Conservation (phyloP, 2,888 invertebrate species). For the Meliscaeva auricollis region DNA sequence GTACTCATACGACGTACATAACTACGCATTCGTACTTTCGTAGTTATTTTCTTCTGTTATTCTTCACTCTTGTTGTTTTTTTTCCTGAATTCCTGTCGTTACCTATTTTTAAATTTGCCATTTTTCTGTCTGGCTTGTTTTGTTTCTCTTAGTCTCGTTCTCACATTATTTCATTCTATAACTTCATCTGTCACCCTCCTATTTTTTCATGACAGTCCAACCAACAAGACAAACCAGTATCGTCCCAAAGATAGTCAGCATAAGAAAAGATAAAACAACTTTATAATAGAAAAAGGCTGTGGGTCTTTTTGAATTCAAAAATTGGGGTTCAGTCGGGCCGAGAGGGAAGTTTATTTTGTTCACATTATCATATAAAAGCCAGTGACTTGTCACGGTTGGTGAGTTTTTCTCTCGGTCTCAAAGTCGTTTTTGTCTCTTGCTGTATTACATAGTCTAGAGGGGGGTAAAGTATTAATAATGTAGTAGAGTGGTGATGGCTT, state of each 20-base stretch:
- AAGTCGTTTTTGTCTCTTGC: slow-evolving; percentile 42
- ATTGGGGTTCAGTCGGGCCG: neutral
- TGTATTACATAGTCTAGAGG: neutral
- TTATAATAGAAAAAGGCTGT: slow-evolving; percentile 21
- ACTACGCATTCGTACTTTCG: neutral
- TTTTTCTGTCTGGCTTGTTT: slow-evolving; percentile 16
- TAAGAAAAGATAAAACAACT: slow-evolving; percentile 21
- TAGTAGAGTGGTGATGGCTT: slow-evolving; percentile 12
- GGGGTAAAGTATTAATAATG: neutral
- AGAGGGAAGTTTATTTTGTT: slow-evolving; percentile 25
- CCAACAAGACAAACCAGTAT: too few relatives aligned
- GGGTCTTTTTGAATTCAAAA: slow-evolving; percentile 16
- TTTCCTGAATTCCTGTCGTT: neutral
- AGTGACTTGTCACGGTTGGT: slow-evolving; percentile 70
- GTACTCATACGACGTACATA: too few relatives aligned
- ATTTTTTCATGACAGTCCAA: too few relatives aligned
- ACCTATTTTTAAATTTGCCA: slow-evolving; percentile 10
- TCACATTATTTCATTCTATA: slow-evolving; percentile 3
- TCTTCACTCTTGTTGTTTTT: neutral
- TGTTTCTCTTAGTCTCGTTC: slow-evolving; percentile 11
- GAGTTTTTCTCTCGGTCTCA: slow-evolving; percentile 35
- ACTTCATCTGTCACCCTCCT: neutral
- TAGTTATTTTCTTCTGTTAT: neutral
- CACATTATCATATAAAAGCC: slow-evolving; percentile 29
- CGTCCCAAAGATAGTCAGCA: neutral